phyloP scores from a whole-genome alignment of 2,113 vertebrate genomes.

The Mystacornis crossleyi region DNA sequence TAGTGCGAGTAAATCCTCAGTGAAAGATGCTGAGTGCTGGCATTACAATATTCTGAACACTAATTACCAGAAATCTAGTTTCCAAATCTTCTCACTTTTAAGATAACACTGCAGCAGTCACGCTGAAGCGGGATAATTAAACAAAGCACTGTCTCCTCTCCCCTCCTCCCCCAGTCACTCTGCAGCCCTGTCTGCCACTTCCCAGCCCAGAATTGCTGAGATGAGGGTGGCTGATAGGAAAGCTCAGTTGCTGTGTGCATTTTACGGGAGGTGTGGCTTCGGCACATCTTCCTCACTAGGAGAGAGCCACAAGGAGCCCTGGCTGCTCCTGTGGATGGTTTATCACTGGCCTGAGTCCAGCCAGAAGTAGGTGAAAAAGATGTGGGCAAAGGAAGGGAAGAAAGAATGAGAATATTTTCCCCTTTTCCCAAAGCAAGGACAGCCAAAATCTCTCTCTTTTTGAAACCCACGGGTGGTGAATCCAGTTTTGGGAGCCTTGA shows the following conservation, averaged over 20 bases:
- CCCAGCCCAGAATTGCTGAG: background rate
- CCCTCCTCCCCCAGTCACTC: background rate
- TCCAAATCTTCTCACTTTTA: background rate
- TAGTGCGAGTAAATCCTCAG: background rate
- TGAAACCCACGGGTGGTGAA: background rate
- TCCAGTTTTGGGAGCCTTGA: background rate
- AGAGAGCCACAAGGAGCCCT: background rate
- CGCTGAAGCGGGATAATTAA: background rate
- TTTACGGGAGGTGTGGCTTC: background rate
- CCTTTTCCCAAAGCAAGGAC: background rate
- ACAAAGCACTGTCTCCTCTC: background rate
- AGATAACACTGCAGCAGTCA: background rate
- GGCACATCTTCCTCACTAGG: background rate
- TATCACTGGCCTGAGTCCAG: background rate
- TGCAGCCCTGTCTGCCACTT: background rate
- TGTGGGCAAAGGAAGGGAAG: background rate
- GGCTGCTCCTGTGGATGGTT: rapidly evolving
- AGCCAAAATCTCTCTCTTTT: background rate
- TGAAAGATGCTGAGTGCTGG: background rate
- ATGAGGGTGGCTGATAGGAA: rapidly evolving
- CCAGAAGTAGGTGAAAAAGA: background rate
- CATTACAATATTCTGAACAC: background rate
- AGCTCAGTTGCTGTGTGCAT: background rate
- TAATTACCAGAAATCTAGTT: background rate
- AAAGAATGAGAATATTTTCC: background rate